A percentile compares a stretch with the other conserved stretches of the same genome.
These are phyloP conservation scores for Caenorhabditis wallacei DNA, from an alignment of 2,888 invertebrate species.

Conservation along the genomic window DNA sequence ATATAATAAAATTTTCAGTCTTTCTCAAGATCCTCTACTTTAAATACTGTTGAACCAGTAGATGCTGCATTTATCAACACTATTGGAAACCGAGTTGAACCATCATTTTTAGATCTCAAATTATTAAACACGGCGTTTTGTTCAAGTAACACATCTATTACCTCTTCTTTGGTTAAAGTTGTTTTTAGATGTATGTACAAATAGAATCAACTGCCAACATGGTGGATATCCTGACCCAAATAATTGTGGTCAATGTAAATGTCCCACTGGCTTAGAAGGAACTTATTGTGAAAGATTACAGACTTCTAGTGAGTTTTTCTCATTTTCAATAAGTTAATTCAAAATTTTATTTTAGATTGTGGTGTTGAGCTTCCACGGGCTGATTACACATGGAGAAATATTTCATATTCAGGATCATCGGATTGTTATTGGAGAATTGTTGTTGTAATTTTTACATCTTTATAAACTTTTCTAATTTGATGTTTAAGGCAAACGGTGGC, in stretches of 20 bases:
- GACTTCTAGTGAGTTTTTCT: constrained; percentile 60
- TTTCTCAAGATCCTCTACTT: constrained; percentile 60
- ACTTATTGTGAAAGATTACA: constrained; percentile 75
- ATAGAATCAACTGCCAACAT: constrained; percentile 76
- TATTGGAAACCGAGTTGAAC: constrained; percentile 72
- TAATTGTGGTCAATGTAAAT: constrained; percentile 78
- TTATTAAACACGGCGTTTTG: constrained; percentile 72
- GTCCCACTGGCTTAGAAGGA: constrained; percentile 80
- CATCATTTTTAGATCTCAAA: constrained; percentile 74
- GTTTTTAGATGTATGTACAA: constrained; percentile 63
- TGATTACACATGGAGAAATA: constrained; percentile 65
- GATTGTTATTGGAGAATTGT: constrained; percentile 74
- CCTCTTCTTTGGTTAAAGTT: background rate
- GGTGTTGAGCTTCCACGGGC: constrained; percentile 67
- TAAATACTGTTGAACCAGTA: constrained; percentile 70
- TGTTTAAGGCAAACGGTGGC: constrained; percentile 53
- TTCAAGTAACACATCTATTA: constrained; percentile 58
- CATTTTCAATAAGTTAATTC: background rate
- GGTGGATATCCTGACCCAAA: constrained; percentile 82
- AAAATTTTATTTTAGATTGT: constrained; percentile 59
- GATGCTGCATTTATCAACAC: constrained; percentile 70
- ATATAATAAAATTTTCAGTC: constrained; percentile 68
- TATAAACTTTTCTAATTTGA: background rate
- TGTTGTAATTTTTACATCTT: constrained; percentile 43
- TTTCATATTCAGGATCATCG: constrained; percentile 69